These are phyloP conservation scores for Quiscalus mexicanus DNA, from an alignment of 2,113 vertebrate genomes.

Conservation along the genomic window DNA sequence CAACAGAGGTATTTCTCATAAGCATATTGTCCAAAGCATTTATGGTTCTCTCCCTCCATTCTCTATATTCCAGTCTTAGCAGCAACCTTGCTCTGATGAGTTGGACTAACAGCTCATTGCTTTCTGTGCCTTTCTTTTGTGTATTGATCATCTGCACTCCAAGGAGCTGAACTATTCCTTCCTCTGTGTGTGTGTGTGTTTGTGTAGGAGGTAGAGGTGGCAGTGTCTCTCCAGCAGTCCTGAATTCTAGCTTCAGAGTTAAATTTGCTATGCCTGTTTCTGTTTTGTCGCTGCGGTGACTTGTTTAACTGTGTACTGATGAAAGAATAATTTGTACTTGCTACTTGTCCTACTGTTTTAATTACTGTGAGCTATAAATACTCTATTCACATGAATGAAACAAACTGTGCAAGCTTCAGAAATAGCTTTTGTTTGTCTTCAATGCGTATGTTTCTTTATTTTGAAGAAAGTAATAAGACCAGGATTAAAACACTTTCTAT, in stretches of 20 bases:
- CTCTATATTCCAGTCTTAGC: neutral
- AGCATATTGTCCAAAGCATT: neutral
- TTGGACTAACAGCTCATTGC: neutral
- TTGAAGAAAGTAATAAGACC: constrained; percentile 47
- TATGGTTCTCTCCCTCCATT: neutral
- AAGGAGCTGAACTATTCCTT: constrained; percentile 12
- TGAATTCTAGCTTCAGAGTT: neutral
- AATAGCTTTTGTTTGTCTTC: constrained; percentile 64
- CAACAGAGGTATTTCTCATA: neutral
- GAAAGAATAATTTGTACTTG: constrained; percentile 72
- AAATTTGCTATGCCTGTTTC: constrained; percentile 7
- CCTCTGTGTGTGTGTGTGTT: neutral
- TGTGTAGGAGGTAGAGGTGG: constrained; percentile 40
- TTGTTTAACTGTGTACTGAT: constrained; percentile 61
- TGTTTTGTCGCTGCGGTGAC: constrained; percentile 46
- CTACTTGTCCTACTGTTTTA: constrained; percentile 70
- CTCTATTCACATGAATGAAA: constrained; percentile 63
- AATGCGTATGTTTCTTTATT: constrained; percentile 42
- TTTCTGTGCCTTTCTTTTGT: constrained; percentile 25
- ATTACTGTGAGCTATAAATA: constrained; percentile 70
- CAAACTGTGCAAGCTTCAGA: constrained; percentile 53
- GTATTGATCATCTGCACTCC: neutral
- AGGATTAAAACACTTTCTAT: constrained; percentile 34
- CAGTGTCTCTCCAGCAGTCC: constrained; percentile 12
- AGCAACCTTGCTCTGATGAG: neutral